Evolutionary conservation across 2,888 invertebrate species (phyloP).

Genomic region (Plagiodera versicolora): DNA sequence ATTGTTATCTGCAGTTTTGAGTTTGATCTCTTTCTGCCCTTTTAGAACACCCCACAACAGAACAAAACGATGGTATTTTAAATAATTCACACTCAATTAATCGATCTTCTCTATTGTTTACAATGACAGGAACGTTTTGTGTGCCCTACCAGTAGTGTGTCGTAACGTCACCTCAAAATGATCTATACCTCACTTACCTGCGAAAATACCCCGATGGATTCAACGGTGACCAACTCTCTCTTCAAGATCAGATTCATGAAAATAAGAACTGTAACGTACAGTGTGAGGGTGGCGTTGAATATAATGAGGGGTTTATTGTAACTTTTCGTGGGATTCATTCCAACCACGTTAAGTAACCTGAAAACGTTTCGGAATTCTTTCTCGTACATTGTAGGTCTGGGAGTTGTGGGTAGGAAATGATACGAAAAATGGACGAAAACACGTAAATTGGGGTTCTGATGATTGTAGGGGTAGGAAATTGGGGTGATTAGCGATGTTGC

Average conservation of each 20-base stretch:
- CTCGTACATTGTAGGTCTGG: slow-evolving; percentile 14
- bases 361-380: slow-evolving; percentile 25
- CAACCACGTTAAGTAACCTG: slow-evolving; percentile 20
- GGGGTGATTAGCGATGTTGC: not conserved
- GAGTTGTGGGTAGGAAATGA: not conserved
- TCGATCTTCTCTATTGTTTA: no score
- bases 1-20: no score
- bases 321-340: slow-evolving; percentile 23
- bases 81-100: no score
- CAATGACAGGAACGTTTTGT: no score
- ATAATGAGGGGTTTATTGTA: slow-evolving; percentile 18
- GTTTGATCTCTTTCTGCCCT: no score
- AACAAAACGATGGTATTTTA: no score
- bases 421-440: not conserved
- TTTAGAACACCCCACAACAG: no score
- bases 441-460: not conserved
- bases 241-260: slow-evolving; percentile 17
- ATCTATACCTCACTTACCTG: slow-evolving; percentile 21
- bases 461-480: not conserved
- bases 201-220: slow-evolving; percentile 26
- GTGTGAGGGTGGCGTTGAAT: slow-evolving; percentile 19
- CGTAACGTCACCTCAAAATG: no score
- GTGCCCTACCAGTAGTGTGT: no score
- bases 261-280: slow-evolving; percentile 21
- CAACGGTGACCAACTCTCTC: slow-evolving; percentile 22